Percentiles rank a stretch among this genome's conserved stretches.
Evolutionary conservation across 2,113 vertebrate species (phyloP).

Genomic region (Rhynchomys soricoides): DNA sequence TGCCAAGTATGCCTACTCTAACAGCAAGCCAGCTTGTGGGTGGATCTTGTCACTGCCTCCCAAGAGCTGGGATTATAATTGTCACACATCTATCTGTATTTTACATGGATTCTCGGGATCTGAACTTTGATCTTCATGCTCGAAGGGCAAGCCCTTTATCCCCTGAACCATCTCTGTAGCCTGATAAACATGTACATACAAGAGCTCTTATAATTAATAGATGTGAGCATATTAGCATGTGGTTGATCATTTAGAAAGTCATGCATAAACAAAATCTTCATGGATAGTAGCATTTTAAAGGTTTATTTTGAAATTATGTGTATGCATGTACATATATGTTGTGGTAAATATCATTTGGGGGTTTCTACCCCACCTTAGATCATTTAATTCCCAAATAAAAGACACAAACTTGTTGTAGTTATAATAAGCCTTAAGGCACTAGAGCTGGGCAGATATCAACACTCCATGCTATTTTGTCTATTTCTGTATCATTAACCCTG

Average conservation of each 20-base stretch:
- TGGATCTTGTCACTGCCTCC: too few relatives aligned
- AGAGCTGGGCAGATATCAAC: too few relatives aligned
- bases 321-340: not conserved
- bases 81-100: not conserved
- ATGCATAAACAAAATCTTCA: slow-evolving; percentile 13
- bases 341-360: not conserved
- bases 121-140: not conserved
- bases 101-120: not conserved
- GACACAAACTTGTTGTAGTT: too few relatives aligned
- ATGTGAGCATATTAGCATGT: not conserved
- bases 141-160: not conserved
- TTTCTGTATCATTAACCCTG: too few relatives aligned
- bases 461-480: too few relatives aligned
- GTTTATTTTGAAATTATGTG: not conserved
- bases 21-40: not conserved
- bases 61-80: not conserved
- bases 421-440: too few relatives aligned
- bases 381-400: too few relatives aligned
- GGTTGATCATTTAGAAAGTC: not conserved
- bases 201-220: not conserved
- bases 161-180: not conserved
- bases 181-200: not conserved
- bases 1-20: not conserved
- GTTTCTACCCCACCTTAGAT: too few relatives aligned
- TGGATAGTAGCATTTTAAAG: not conserved